These are phyloP conservation scores for Danio albolineatus DNA, from an alignment of 2,797 vertebrate species.

Conservation along the genomic window DNA sequence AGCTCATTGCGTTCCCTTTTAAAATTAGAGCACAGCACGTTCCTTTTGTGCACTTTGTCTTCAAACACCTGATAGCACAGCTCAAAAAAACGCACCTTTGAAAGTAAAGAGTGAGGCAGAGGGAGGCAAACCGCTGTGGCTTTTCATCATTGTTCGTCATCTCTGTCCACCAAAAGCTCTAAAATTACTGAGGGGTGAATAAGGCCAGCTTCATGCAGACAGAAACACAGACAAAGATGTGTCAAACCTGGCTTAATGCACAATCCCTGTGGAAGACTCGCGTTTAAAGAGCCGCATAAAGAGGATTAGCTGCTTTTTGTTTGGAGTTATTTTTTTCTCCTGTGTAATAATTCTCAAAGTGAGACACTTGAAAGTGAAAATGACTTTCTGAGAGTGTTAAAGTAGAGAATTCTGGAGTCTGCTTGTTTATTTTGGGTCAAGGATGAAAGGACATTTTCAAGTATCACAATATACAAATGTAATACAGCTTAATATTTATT, in stretches of 20 bases:
- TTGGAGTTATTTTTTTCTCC: conserved; percentile 4
- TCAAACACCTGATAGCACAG: not conserved
- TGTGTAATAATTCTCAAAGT: conserved; percentile 19
- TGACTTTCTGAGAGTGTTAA: not conserved
- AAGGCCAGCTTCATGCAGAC: conserved; percentile 17
- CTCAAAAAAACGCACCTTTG: not conserved
- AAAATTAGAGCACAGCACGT: not conserved
- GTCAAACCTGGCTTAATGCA: conserved; percentile 11
- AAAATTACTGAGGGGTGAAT: conserved; percentile 33
- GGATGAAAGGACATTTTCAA: too few species aligned
- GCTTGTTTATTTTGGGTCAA: not conserved
- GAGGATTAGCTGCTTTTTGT: conserved; percentile 18
- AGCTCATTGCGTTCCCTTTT: not conserved
- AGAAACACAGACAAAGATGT: conserved; percentile 10
- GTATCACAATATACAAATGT: too few species aligned
- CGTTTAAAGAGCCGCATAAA: conserved; percentile 11
- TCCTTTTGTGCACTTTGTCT: not conserved
- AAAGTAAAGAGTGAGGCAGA: conserved; percentile 12
- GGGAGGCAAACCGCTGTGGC: conserved; percentile 11
- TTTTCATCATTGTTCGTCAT: conserved; percentile 33
- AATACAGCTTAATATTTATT: too few species aligned
- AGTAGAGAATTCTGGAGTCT: not conserved
- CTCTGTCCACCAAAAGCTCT: conserved; percentile 17
- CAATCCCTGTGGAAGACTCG: not conserved
- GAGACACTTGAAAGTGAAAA: conserved; percentile 18